These are phyloP conservation scores for Caenorhabditis tropicalis DNA, from an alignment of 1,140 invertebrate species.

Conservation along the genomic window DNA sequence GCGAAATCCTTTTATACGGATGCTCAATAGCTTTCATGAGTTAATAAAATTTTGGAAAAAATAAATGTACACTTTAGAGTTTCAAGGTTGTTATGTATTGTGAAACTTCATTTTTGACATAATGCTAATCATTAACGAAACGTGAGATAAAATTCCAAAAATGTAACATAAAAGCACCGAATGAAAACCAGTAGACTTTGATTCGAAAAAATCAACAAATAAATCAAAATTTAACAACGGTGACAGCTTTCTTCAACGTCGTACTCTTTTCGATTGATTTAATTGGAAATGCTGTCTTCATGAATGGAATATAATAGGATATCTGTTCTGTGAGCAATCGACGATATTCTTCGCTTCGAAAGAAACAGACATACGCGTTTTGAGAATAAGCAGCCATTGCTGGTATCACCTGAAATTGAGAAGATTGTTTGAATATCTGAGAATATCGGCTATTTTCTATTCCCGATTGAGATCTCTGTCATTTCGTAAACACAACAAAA, in stretches of 20 bases:
- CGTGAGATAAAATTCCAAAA: too few relatives aligned
- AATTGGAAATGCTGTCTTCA: background rate
- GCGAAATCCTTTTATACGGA: too few relatives aligned
- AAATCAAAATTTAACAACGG: background rate
- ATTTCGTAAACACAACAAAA: background rate
- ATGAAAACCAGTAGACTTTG: too few relatives aligned
- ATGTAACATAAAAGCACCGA: too few relatives aligned
- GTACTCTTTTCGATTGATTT: background rate
- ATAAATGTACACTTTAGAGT: too few relatives aligned
- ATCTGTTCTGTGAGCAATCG: conserved; percentile 25
- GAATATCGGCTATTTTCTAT: too few relatives aligned
- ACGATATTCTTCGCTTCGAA: conserved; percentile 33
- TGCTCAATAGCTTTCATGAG: too few relatives aligned
- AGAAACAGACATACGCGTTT: conserved; percentile 42
- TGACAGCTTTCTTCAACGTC: background rate
- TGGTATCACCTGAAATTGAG: conserved; percentile 13
- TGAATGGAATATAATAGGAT: background rate
- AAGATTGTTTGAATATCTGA: background rate
- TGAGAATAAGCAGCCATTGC: conserved; percentile 31
- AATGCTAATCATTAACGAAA: too few relatives aligned
- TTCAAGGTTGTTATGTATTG: too few relatives aligned
- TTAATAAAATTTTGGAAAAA: too few relatives aligned
- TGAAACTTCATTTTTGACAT: too few relatives aligned
- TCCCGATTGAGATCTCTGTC: too few relatives aligned
- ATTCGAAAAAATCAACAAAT: background rate